Base-by-base conservation (phyloP, 2,888 invertebrate genomes). In the Teleogryllus oceanicus region DNA sequence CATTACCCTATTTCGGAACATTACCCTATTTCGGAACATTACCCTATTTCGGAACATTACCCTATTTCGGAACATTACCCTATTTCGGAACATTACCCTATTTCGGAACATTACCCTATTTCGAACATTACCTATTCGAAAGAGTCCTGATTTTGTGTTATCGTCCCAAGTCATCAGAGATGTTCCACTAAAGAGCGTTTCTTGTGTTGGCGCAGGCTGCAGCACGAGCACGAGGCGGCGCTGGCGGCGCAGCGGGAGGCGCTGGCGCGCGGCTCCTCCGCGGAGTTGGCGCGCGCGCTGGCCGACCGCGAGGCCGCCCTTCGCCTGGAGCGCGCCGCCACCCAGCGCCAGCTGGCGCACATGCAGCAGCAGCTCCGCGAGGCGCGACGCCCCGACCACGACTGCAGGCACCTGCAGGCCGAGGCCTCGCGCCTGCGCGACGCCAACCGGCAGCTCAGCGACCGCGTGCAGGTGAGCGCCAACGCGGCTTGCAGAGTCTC, bases 281-380 rank as follows among this genome's bases (percentile, higher is more conserved):
- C 62, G 3, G 62, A 62, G 62, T 12, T 62, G 62, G 62, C 62
- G 62, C 62, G 62, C 13, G 62, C 62, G 16, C n/a, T 62, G 62
- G 62, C 62, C 16, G 62, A 62, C n/a, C 62, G 62, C 62, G 62
- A 62, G 62, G 13, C 62, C 16, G 62, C 62, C 16, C 62, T 62
- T 62, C 62, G 62, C n/a, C 62, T 62, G 62, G 62, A 62, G 62
- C 62, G 62, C 62, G 62, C 62, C 16, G 62, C 62, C n/a, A 62
- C 62, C 16, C 62, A 62, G 16, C 62, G 62, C 62, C 62, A 62
- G 62, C 16, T 62, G n/a, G 62, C 62, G 62, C 62, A 62, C 62
- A 62, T 62, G 62, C 62, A 62, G n/a, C 62, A 62, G 62, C 62
- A 62, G 62, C 62, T 62, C 3, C 62, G 62, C n/a, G 62, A 62